Percentiles rank a stretch among this genome's conserved stretches.
These are phyloP conservation scores for Steinernema khuongi DNA, from an alignment of 1,140 invertebrate genomes.

Conservation along the genomic window DNA sequence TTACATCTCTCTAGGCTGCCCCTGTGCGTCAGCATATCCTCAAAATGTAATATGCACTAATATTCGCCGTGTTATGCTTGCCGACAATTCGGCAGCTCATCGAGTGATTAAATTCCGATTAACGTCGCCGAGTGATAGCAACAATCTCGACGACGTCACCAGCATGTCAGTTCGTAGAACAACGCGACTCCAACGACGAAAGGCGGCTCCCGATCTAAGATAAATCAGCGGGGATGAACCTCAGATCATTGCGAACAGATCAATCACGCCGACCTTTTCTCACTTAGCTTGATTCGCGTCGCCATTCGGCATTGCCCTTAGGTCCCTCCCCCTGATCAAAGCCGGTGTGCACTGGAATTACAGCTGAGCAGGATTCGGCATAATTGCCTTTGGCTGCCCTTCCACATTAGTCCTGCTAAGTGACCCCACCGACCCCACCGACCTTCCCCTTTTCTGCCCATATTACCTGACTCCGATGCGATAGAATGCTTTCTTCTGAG, in stretches of 20 bases:
- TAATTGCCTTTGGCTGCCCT: not conserved
- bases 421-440: too few relatives aligned
- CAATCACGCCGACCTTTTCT: slow-evolving; percentile 6
- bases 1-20: too few relatives aligned
- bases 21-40: too few relatives aligned
- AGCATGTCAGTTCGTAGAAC: not conserved
- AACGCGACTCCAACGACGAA: not conserved
- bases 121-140: not conserved
- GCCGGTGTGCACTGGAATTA: not conserved
- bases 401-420: not conserved
- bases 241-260: slow-evolving; percentile 3
- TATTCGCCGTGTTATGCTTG: too few relatives aligned
- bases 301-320: not conserved
- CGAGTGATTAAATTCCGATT: too few relatives aligned
- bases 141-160: not conserved
- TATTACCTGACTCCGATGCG: slow-evolving; percentile 1
- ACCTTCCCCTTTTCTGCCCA: not conserved
- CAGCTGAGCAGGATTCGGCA: not conserved
- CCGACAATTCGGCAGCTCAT: too few relatives aligned
- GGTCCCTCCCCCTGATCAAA: not conserved
- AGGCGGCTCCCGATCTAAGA: not conserved
- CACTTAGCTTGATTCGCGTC: not conserved
- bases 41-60: too few relatives aligned
- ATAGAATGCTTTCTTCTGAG: not conserved
- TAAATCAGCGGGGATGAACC: slow-evolving; percentile 1